Percentiles rank a stretch among this genome's conserved stretches.
Conservation (phyloP, 2,113 vertebrate genomes). For the Myiozetetes cayanensis region DNA sequence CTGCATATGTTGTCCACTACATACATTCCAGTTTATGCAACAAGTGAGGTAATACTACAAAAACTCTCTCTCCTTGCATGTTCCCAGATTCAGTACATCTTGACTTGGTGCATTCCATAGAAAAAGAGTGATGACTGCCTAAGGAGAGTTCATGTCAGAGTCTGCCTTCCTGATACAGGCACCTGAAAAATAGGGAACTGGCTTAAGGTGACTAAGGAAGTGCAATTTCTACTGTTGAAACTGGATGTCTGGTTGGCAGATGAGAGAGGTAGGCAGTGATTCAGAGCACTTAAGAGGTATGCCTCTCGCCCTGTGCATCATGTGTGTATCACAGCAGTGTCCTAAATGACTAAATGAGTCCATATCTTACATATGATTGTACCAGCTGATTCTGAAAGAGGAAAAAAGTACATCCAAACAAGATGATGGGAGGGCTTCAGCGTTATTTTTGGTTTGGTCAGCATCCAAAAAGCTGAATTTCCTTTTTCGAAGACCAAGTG, state of each 20-base stretch:
- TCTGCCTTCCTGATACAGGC: not conserved
- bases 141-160: not conserved
- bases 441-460: not conserved
- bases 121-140: not conserved
- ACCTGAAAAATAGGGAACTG: not conserved
- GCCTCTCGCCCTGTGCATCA: not conserved
- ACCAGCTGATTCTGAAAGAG: not conserved
- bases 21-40: not conserved
- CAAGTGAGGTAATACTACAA: not conserved
- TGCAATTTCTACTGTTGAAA: not conserved
- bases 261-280: not conserved
- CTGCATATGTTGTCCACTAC: not conserved
- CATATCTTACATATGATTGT: not conserved
- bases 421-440: not conserved
- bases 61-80: not conserved
- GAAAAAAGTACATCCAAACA: not conserved
- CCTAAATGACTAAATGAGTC: not conserved
- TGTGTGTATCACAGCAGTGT: not conserved
- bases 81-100: rapidly evolving
- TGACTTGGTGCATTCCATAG: not conserved
- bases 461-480: not conserved
- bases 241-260: not conserved
- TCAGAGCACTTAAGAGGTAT: not conserved
- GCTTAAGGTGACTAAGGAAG: not conserved
- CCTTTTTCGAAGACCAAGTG: not conserved